A percentile compares a stretch with the other conserved stretches of the same genome.
These are phyloP conservation scores for Zaprionus gabonicus DNA, from an alignment of 1,140 invertebrate genomes.

Conservation along the genomic window DNA sequence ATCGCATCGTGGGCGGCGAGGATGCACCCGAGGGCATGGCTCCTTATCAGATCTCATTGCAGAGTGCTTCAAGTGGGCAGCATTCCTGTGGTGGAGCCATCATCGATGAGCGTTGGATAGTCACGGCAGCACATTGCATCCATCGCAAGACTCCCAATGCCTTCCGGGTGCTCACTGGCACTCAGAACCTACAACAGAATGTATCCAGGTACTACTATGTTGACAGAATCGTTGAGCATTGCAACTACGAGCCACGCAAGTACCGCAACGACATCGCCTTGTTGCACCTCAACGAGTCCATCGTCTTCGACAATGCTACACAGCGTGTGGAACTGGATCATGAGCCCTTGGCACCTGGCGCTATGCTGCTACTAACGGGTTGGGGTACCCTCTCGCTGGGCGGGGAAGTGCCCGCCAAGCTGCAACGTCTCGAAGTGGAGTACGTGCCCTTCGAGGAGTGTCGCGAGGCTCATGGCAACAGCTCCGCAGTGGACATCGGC, in stretches of 20 bases:
- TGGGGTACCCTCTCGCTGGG: conserved; percentile 85
- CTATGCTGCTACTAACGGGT: conserved; percentile 85
- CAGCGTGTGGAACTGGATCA: conserved; percentile 77
- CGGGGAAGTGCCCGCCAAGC: conserved; percentile 67
- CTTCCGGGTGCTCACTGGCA: conserved; percentile 70
- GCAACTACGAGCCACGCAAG: conserved; percentile 73
- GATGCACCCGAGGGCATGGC: conserved; percentile 83
- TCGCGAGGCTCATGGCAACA: conserved; percentile 68
- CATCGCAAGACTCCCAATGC: conserved; percentile 44
- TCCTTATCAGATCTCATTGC: conserved; percentile 85
- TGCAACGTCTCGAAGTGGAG: conserved; percentile 79
- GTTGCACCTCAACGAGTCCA: conserved; percentile 83
- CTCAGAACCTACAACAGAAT: conserved; percentile 73
- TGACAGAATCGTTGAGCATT: conserved; percentile 73
- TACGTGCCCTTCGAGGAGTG: conserved; percentile 76
- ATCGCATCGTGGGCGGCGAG: conserved; percentile 84
- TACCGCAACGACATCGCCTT: conserved; percentile 86
- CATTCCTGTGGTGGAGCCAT: conserved; percentile 86
- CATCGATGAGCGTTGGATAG: conserved; percentile 82
- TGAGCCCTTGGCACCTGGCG: conserved; percentile 53
- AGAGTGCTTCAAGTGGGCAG: conserved; percentile 47
- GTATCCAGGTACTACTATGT: conserved; percentile 64
- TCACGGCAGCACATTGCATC: conserved; percentile 85
- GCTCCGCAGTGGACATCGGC: conserved; percentile 73
- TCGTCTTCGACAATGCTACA: conserved; percentile 85